These are phyloP conservation scores for Adelosebastes latens DNA, from an alignment of 2,797 vertebrate genomes.

Conservation along the genomic window DNA sequence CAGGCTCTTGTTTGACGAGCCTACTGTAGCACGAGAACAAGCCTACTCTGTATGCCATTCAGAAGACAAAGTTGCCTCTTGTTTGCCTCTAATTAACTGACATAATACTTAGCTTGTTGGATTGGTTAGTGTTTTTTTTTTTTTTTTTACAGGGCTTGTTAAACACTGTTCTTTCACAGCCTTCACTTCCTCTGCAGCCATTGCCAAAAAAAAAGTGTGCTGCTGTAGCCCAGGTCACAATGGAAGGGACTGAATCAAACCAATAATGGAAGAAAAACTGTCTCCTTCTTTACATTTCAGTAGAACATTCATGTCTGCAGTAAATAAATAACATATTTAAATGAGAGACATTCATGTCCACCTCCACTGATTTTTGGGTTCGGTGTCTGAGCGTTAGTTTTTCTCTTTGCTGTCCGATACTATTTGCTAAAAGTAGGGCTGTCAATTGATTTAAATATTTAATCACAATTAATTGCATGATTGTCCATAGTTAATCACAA, in stretches of 20 bases:
- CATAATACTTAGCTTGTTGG: slow-evolving; percentile 67
- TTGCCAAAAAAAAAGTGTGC: slow-evolving; percentile 68
- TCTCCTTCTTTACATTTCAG: slow-evolving; percentile 9
- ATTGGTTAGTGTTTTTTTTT: slow-evolving; percentile 44
- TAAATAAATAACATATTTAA: slow-evolving; percentile 21
- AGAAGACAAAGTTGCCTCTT: slow-evolving; percentile 60
- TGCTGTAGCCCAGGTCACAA: slow-evolving; percentile 54
- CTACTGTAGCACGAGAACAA: background rate
- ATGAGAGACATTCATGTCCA: background rate
- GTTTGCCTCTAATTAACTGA: slow-evolving; percentile 74
- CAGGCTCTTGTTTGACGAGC: slow-evolving; percentile 66
- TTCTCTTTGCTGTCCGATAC: slow-evolving; percentile 16
- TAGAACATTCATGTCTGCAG: background rate
- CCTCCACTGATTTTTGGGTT: background rate
- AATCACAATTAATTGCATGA: too few species aligned
- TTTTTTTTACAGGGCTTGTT: slow-evolving; percentile 65
- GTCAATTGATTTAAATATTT: too few species aligned
- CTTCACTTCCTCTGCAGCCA: slow-evolving; percentile 62
- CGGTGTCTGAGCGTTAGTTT: slow-evolving; percentile 12
- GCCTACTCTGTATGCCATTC: slow-evolving; percentile 53
- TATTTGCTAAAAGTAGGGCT: background rate
- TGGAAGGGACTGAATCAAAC: slow-evolving; percentile 38
- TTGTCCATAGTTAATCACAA: too few species aligned
- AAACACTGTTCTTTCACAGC: slow-evolving; percentile 64
- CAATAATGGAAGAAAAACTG: slow-evolving; percentile 31